Base-by-base conservation (phyloP, 2,113 vertebrate genomes). In the Lanius collurio region DNA sequence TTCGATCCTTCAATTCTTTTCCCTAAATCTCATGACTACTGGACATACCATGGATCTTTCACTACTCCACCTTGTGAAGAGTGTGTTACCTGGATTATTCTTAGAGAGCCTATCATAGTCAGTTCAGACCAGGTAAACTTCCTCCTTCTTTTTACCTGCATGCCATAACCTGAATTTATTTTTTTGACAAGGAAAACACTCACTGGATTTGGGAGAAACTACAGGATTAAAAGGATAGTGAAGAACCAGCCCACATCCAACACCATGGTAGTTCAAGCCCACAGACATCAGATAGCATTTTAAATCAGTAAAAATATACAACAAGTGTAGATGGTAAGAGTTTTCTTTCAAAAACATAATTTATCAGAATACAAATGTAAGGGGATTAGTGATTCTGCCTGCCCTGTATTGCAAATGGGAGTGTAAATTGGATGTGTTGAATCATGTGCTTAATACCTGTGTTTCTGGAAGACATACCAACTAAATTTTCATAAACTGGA, bases 1-100 rank as follows among this genome's bases (percentile, higher is more conserved):
- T 99, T 99, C 2, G 98, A 99, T 95, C 99, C 99, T 2, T 81
- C 98, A 2, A 83, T 97, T 89, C 97, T 99, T 95, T 99, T 99
- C 70, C 99, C 99, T 1, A 44, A 95, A 57, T 98, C 97, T 90
- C 98, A 98, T 7, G 98, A 99, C 96, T 99, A 99, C 97, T 99
- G 99, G 99, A 99, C 99, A 2, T 99, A 99, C 35, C 98, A 98
- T 1, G 99, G 99, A 53, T 99, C 99, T 50, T 98, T 99, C 96
- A 99, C 99, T 96, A 99, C 99, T 2, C 99, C 99, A 14, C 99
- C 99, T 85, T 99, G 99, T 1, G 98, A 98, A 83, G 99, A 99
- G 93, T 99, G 99, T 82, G 99, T 99, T 35, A 99, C 99, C 94
- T 99, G 99, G 99, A 98, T 99, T 57, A 95, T 99, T 83, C 98